Evolutionary conservation across 1,140 invertebrate species (phyloP).

Genomic region (Drosophila ficusphila): DNA sequence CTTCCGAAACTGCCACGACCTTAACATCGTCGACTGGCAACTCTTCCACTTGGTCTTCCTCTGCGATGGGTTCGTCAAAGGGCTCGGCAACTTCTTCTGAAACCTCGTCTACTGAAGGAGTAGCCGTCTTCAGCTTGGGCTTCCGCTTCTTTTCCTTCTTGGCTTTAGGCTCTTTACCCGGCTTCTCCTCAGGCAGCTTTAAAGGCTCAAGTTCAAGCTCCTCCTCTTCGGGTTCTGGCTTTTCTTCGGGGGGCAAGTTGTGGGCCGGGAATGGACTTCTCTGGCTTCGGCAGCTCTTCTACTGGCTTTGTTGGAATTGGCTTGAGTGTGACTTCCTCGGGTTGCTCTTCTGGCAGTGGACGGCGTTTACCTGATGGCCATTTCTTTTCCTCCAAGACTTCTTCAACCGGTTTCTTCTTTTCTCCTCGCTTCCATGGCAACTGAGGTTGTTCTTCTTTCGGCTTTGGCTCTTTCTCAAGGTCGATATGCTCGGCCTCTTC

Average conservation of each 20-base stretch:
- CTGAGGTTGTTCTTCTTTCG: conserved; percentile 73
- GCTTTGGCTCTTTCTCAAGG: conserved; percentile 80
- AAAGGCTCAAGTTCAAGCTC: conserved; percentile 67
- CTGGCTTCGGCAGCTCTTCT: conserved; percentile 61
- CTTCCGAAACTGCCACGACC: conserved; percentile 73
- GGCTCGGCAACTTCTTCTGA: conserved; percentile 72
- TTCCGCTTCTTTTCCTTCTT: conserved; percentile 83
- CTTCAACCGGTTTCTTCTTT: conserved; percentile 79
- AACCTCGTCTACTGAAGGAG: conserved; percentile 75
- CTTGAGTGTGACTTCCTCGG: conserved; percentile 85
- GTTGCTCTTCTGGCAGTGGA: conserved; percentile 83
- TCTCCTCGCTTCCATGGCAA: conserved; percentile 80
- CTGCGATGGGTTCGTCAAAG: conserved; percentile 79
- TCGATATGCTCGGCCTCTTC: conserved; percentile 80
- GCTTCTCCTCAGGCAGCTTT: conserved; percentile 59
- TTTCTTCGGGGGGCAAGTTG: conserved; percentile 70
- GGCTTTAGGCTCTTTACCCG: conserved; percentile 58
- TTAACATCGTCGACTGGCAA: conserved; percentile 74
- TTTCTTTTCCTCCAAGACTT: conserved; percentile 84
- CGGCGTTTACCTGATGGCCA: conserved; percentile 83
- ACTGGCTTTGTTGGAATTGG: conserved; percentile 84
- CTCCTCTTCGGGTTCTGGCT: conserved; percentile 60
- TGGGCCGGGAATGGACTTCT: conserved; percentile 74
- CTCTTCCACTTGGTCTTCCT: conserved; percentile 83
- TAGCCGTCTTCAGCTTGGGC: conserved; percentile 75